Evolutionary conservation across 2,113 vertebrate genomes (phyloP).

Genomic region (Eurypyga helias): DNA sequence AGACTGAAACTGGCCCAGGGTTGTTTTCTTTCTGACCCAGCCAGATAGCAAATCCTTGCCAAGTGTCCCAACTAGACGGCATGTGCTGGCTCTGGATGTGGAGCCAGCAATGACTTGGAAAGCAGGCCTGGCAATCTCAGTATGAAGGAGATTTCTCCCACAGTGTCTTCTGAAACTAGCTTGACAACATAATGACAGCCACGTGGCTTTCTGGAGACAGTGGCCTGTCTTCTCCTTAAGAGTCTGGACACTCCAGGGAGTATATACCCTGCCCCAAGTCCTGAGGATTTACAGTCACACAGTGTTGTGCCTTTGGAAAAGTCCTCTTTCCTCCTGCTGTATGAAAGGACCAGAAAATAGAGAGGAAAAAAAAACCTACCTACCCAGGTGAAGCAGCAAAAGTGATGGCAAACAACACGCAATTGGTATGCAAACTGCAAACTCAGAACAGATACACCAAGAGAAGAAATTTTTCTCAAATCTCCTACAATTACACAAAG

Average conservation of each 20-base stretch:
- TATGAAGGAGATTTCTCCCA: neutral
- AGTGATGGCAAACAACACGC: neutral
- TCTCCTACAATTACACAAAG: neutral
- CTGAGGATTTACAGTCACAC: neutral
- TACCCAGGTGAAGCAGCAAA: neutral
- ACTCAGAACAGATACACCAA: neutral
- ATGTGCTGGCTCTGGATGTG: neutral
- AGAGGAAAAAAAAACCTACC: neutral
- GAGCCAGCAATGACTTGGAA: neutral
- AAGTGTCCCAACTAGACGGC: neutral
- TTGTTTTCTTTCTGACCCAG: neutral
- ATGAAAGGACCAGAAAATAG: neutral
- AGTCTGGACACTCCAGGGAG: neutral
- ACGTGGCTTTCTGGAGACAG: neutral
- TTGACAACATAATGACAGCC: neutral
- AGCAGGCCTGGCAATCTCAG: neutral
- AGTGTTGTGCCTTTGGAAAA: neutral
- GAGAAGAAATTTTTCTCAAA: neutral
- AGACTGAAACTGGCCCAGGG: neutral
- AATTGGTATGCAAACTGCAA: neutral
- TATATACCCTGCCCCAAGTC: neutral
- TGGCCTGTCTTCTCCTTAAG: neutral
- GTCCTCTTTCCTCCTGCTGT: neutral
- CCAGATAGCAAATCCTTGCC: slow-evolving; percentile 2
- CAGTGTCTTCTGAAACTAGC: neutral